These are phyloP conservation scores for Bellardia bayeri DNA, from an alignment of 2,888 invertebrate species.

Conservation along the genomic window DNA sequence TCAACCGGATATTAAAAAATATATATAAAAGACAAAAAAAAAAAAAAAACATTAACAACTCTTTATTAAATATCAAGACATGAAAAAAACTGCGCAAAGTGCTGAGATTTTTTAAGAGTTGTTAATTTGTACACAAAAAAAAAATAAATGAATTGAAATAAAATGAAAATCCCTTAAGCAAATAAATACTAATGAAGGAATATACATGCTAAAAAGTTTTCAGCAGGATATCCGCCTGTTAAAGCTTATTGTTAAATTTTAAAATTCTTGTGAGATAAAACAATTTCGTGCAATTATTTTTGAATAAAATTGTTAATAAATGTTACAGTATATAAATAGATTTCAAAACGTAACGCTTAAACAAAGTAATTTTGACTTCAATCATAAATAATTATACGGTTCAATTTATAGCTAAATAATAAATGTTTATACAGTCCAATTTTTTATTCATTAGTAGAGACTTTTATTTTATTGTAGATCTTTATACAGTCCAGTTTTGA, in stretches of 20 bases:
- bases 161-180: neutral
- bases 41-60: slow-evolving; percentile 35
- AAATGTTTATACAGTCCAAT: too few relatives aligned
- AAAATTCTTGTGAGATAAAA: neutral
- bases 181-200: neutral
- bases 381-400: too few relatives aligned
- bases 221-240: neutral
- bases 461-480: too few relatives aligned
- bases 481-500: too few relatives aligned
- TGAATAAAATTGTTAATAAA: neutral
- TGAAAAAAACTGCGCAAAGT: neutral
- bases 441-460: too few relatives aligned
- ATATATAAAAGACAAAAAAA: neutral
- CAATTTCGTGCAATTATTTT: neutral
- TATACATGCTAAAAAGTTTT: neutral
- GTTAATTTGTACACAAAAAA: neutral
- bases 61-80: neutral
- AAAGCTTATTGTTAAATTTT: neutral
- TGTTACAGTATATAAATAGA: too few relatives aligned
- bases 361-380: too few relatives aligned
- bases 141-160: neutral
- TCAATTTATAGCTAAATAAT: too few relatives aligned
- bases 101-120: neutral
- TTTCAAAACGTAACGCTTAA: too few relatives aligned
- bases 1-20: slow-evolving; percentile 58